A percentile compares a stretch with the other conserved stretches of the same genome.
phyloP scores from a whole-genome alignment of 2,888 invertebrate species.

The Panzeria rudis region DNA sequence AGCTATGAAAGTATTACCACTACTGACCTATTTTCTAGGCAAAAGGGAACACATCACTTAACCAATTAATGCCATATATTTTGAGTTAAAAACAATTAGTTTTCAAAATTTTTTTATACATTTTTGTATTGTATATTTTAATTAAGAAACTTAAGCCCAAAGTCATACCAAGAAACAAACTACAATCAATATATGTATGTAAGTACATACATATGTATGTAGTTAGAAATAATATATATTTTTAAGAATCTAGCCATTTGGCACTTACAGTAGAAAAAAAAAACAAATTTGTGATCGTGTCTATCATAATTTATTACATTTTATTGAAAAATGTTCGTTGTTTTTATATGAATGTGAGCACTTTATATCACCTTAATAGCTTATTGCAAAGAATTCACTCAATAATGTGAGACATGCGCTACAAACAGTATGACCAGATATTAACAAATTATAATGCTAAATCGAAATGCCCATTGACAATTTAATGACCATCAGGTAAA shows the following conservation, averaged over 20 bases:
- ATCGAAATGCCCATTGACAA: too few relatives aligned
- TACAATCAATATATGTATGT: neutral
- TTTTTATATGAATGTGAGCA: too few relatives aligned
- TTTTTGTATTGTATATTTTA: too few relatives aligned
- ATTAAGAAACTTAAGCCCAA: too few relatives aligned
- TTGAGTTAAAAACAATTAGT: too few relatives aligned
- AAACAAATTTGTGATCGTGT: conserved; percentile 53
- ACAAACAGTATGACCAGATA: neutral
- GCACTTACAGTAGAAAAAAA: conserved; percentile 9
- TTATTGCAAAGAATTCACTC: conserved; percentile 18
- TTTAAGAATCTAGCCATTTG: neutral
- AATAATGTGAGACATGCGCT: conserved; percentile 5
- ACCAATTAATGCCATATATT: neutral
- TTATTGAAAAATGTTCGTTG: conserved; percentile 46
- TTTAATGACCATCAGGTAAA: too few relatives aligned
- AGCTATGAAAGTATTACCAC: too few relatives aligned
- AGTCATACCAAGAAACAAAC: too few relatives aligned
- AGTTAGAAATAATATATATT: too few relatives aligned
- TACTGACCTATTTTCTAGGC: neutral
- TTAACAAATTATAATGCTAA: neutral
- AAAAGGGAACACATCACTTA: neutral
- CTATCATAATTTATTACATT: conserved; percentile 67
- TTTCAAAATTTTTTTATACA: too few relatives aligned
- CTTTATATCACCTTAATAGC: conserved; percentile 12
- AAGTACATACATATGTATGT: too few relatives aligned